A percentile compares a stretch with the other conserved stretches of the same genome.
These are phyloP conservation scores for Plutomurus gul DNA, from an alignment of 1,140 invertebrate species.

Conservation along the genomic window DNA sequence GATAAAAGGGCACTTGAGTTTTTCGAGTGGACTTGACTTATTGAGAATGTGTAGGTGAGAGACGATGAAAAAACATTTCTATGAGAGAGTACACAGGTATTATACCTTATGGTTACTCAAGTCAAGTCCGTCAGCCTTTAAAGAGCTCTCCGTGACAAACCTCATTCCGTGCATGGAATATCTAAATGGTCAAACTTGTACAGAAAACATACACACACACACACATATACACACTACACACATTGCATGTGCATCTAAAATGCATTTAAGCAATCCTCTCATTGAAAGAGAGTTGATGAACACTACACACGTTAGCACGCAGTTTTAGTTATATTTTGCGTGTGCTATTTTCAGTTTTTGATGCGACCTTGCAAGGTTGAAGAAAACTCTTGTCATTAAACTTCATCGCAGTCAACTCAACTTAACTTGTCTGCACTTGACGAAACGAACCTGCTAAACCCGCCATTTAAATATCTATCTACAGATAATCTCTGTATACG, in stretches of 20 bases:
- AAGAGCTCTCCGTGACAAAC: conserved; percentile 34
- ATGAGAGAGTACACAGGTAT: no score
- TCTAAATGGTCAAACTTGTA: conserved; percentile 40
- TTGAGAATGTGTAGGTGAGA: no score
- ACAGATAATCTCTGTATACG: no score
- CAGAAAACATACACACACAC: neutral
- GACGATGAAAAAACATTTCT: no score
- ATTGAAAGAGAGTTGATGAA: conserved; percentile 39
- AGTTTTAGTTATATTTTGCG: conserved; percentile 39
- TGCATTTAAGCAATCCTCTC: conserved; percentile 41
- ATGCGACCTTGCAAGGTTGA: conserved; percentile 40
- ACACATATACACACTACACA: neutral
- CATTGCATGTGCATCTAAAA: conserved; percentile 41
- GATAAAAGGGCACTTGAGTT: no score
- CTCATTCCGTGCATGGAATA: conserved; percentile 37
- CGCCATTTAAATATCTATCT: neutral
- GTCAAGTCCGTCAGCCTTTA: neutral
- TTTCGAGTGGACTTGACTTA: no score
- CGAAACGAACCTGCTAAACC: neutral
- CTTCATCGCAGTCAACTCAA: neutral
- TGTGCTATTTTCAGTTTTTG: conserved; percentile 42
- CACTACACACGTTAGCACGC: conserved; percentile 44
- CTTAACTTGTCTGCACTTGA: neutral
- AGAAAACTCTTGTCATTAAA: conserved; percentile 5
- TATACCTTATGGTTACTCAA: neutral